Conservation (phyloP, 2,888 invertebrate species). For the Biston stratarius region DNA sequence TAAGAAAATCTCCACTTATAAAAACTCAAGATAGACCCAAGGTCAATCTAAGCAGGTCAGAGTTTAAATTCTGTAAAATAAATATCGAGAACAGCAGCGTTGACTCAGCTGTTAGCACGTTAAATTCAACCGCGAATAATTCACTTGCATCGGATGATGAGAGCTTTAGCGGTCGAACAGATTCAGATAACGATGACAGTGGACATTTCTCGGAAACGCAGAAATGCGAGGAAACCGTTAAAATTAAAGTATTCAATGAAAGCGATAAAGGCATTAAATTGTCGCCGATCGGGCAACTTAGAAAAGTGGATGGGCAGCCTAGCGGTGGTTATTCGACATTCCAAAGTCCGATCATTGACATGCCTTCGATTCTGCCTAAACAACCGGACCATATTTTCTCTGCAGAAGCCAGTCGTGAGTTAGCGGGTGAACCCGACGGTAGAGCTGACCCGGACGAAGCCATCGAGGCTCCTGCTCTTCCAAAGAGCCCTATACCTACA, state of each 20-base stretch:
- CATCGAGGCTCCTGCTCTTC: conserved; percentile 89
- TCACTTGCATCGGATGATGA: conserved; percentile 83
- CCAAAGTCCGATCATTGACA: conserved; percentile 80
- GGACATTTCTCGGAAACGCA: conserved; percentile 81
- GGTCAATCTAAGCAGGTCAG: conserved; percentile 85
- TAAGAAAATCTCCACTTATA: conserved; percentile 88
- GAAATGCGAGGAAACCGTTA: conserved; percentile 82
- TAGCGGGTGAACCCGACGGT: conserved; percentile 95
- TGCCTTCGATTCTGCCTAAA: conserved; percentile 80
- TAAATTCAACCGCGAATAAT: conserved; percentile 85
- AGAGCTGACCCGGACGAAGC: conserved; percentile 92
- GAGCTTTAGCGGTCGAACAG: conserved; percentile 83
- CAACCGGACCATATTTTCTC: conserved; percentile 77
- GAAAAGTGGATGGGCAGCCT: conserved; percentile 79
- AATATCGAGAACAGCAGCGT: conserved; percentile 82
- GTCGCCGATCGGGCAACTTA: conserved; percentile 75
- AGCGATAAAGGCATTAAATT: conserved; percentile 77
- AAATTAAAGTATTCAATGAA: conserved; percentile 82
- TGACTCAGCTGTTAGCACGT: conserved; percentile 85
- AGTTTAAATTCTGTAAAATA: conserved; percentile 85
- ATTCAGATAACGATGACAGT: conserved; percentile 87
- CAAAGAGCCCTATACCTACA: conserved; percentile 89
- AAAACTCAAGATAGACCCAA: conserved; percentile 89
- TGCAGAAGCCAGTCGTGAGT: conserved; percentile 89
- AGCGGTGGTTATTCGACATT: conserved; percentile 80